Base-by-base conservation (phyloP, 2,113 vertebrate species). In the Corynorhinus townsendii region DNA sequence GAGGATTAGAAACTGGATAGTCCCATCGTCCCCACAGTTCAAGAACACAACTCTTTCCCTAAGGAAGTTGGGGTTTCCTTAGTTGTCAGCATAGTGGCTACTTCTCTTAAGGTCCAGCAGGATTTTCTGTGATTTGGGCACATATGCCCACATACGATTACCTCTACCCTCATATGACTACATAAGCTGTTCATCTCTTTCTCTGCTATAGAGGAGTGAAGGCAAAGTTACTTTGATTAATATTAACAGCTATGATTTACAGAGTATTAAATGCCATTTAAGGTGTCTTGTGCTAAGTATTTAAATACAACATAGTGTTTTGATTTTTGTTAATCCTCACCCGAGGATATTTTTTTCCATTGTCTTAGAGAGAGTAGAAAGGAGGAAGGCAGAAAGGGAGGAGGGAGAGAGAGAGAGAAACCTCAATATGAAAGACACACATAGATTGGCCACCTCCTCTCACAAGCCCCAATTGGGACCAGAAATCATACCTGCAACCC, bases 151-250 rank as follows among this genome's bases (percentile, higher is more conserved):
- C 7, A 86, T 81, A 89, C 87, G 47, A 72, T 77, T 45, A 93
- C 17, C 40, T 89, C 73, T 38, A 64, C 38, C 20, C 43, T 81
- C 43, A 76, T 11, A 69, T 56, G 26, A 52, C 2, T 86, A 8
- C 15, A 77, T 59, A n/a, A 89, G 83, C 7, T 19, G 28, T 84
- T 75, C 33, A 66, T 72, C 49, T 83, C 64, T 75, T 79, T 69
- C 64, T 87, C 89, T 59, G 24, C 71, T 85, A 40, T 56, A 54
- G 59, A 43, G 17, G 38, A 72, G 0, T 81, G 33, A 76, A 81
- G 20, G 49, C 72, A 87, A 90, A 92, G n/a, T 88, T 56, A 59
- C 59, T 84, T 86, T 35, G 47, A 87, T 81, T 75, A 89, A 83
- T 73, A 89, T 33, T 69, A 71, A 88, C 20, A 86, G 47, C 68